These are phyloP conservation scores for Odontomyia ornata DNA, from an alignment of 2,888 invertebrate genomes.

Conservation along the genomic window DNA sequence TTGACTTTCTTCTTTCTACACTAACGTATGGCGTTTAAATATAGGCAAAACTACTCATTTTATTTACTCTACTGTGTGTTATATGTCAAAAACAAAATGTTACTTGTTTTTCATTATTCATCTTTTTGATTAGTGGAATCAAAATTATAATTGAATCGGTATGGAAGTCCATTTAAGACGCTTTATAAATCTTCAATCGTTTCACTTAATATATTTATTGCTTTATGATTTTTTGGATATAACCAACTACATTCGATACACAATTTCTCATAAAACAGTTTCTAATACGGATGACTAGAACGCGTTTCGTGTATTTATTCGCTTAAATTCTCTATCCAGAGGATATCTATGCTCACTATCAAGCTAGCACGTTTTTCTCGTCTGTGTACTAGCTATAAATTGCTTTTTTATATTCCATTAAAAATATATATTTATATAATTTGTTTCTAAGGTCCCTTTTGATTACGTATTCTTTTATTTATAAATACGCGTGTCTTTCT, in stretches of 20 bases:
- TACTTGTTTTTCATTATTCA: too few species aligned
- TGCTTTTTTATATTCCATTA: constrained; percentile 30
- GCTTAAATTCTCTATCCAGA: background rate
- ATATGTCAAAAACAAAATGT: too few species aligned
- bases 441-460: constrained; percentile 55
- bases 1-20: background rate
- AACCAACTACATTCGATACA: background rate
- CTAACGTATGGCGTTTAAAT: background rate
- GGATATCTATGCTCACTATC: background rate
- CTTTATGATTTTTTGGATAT: constrained; percentile 17
- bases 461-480: constrained; percentile 54
- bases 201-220: constrained; percentile 34
- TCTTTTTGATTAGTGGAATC: too few species aligned
- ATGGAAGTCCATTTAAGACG: too few species aligned
- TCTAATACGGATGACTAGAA: constrained; percentile 18
- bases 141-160: too few species aligned
- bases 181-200: background rate
- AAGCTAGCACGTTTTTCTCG: background rate
- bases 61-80: too few species aligned
- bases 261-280: background rate
- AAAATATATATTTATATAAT: constrained; percentile 47
- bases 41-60: background rate
- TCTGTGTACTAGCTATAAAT: constrained; percentile 41
- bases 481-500: background rate
- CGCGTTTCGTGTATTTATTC: constrained; percentile 2